Percentiles rank a stretch among this genome's conserved stretches.
These are phyloP conservation scores for Aradophagus sp. DNA, from an alignment of 1,140 invertebrate genomes.

Conservation along the genomic window DNA sequence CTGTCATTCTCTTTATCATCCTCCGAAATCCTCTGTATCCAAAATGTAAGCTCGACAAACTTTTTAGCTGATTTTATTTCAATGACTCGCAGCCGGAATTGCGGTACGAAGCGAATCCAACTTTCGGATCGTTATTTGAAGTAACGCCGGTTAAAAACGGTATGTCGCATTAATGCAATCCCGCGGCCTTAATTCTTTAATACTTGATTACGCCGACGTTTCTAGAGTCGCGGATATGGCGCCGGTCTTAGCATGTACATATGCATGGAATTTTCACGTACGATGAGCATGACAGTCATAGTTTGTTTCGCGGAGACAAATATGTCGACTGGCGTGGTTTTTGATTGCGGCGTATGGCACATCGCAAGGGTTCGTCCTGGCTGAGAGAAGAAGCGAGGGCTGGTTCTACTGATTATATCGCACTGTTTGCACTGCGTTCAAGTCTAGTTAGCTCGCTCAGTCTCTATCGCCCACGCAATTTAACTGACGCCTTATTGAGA, in stretches of 20 bases:
- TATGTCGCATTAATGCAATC: constrained; percentile 1
- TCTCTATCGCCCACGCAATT: constrained; percentile 49
- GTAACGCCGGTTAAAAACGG: constrained; percentile 1
- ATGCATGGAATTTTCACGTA: constrained; percentile 36
- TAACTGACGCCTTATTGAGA: constrained; percentile 29
- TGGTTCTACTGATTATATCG: constrained; percentile 47
- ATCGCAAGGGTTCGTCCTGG: constrained; percentile 33
- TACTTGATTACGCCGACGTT: constrained; percentile 16
- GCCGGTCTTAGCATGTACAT: constrained; percentile 3
- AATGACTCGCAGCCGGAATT: constrained; percentile 27
- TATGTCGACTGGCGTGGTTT: constrained; percentile 45
- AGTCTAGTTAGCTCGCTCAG: constrained; percentile 37
- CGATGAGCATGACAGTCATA: constrained; percentile 17
- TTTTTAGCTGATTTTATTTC: constrained; percentile 36
- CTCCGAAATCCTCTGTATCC: constrained; percentile 26
- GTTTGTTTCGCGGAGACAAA: constrained; percentile 48
- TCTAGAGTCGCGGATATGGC: not conserved
- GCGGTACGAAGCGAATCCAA: too few species aligned
- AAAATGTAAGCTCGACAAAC: constrained; percentile 26
- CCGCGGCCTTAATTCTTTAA: constrained; percentile 12
- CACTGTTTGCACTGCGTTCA: constrained; percentile 39
- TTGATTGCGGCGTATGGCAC: constrained; percentile 35
- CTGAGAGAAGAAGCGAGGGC: constrained; percentile 15
- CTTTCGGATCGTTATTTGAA: too few species aligned
- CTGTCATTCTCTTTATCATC: constrained; percentile 53